Conservation (phyloP, 1,140 invertebrate species). For the Nephila pilipes region DNA sequence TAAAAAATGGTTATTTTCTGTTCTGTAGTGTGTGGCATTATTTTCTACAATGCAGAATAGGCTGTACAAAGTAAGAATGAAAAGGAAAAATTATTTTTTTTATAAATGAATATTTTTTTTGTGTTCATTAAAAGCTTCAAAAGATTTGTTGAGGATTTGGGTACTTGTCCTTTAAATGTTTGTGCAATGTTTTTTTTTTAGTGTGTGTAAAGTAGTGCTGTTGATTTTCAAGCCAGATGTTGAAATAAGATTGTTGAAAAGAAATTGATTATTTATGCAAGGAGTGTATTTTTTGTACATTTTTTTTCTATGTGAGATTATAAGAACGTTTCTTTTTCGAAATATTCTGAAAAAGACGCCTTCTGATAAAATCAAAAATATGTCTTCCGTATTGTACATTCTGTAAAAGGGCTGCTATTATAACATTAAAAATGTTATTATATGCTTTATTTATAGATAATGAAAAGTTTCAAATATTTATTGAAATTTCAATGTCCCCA, state of each 20-base stretch:
- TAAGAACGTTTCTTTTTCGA: not conserved
- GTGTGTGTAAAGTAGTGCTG: not conserved
- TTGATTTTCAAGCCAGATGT: not conserved
- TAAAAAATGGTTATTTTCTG: constrained; percentile 46
- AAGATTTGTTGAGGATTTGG: constrained; percentile 43
- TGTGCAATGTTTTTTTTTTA: constrained; percentile 42
- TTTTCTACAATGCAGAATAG: constrained; percentile 48
- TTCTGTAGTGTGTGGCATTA: constrained; percentile 67
- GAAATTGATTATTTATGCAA: constrained; percentile 14
- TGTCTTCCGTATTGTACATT: not conserved
- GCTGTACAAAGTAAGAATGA: constrained; percentile 35
- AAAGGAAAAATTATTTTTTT: not conserved
- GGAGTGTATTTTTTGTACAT: constrained; percentile 20
- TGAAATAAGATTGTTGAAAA: not conserved
- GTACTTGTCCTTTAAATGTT: constrained; percentile 22
- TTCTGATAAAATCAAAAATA: constrained; percentile 38
- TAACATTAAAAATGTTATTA: no score
- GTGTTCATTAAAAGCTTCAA: not conserved
- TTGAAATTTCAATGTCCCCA: no score
- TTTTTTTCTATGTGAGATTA: not conserved
- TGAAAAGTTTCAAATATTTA: no score
- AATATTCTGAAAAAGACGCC: not conserved
- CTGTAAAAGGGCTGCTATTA: not conserved
- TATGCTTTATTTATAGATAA: no score
- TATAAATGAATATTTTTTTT: not conserved